phyloP scores from a whole-genome alignment of 2,113 vertebrate genomes.

The Protobothrops mucrosquamatus region DNA sequence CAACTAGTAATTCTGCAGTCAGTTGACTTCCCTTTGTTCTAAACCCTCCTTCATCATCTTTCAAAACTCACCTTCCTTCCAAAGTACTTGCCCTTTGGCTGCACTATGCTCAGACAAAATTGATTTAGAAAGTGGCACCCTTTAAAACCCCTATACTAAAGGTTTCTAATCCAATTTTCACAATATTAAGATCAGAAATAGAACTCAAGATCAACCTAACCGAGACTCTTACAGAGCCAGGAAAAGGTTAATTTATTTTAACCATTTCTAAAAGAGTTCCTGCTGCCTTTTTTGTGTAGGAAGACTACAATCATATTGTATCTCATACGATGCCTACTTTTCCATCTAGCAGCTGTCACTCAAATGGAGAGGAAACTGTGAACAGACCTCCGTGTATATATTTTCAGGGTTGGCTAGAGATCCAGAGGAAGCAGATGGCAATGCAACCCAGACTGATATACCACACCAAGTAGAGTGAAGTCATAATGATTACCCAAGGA shows the following conservation, averaged over 20 bases:
- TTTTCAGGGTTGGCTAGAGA: not conserved
- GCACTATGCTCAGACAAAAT: not conserved
- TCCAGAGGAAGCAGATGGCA: not conserved
- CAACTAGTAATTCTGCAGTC: not conserved
- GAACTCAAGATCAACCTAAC: not conserved
- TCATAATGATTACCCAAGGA: not conserved
- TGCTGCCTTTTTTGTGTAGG: not conserved
- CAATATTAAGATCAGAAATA: not conserved
- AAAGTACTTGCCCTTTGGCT: not conserved
- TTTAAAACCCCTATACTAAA: not conserved
- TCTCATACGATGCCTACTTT: not conserved
- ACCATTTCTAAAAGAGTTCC: not conserved
- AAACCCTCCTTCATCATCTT: not conserved
- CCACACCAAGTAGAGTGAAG: not conserved
- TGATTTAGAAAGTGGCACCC: not conserved
- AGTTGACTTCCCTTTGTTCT: not conserved
- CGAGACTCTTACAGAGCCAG: not conserved
- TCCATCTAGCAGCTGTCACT: not conserved
- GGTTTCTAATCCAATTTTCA: not conserved
- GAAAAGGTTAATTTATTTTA: not conserved
- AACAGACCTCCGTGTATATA: not conserved
- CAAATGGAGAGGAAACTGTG: not conserved
- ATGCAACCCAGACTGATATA: not conserved
- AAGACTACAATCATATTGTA: not conserved
- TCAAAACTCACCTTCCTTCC: conserved; percentile 4